These are phyloP conservation scores for Philonicus albiceps DNA, from an alignment of 2,888 invertebrate genomes.

Conservation along the genomic window DNA sequence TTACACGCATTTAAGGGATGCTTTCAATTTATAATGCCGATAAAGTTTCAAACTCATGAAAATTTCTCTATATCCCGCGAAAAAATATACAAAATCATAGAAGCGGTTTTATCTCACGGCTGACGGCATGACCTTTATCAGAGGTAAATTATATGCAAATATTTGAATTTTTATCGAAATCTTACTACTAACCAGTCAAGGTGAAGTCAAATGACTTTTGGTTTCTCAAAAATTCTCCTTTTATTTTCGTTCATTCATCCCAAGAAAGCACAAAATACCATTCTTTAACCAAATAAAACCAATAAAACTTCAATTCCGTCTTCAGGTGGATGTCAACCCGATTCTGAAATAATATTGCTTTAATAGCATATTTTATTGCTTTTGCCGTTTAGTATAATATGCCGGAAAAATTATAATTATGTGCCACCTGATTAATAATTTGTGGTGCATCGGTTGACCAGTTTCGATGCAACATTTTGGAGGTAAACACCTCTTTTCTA, in stretches of 20 bases:
- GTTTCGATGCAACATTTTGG: neutral
- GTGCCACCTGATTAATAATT: neutral
- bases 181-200: conserved; percentile 23
- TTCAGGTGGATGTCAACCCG: neutral
- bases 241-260: conserved; percentile 29
- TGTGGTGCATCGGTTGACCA: neutral
- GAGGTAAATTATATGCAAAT: conserved; percentile 18
- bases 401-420: neutral
- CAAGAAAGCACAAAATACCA: neutral
- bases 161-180: conserved; percentile 21
- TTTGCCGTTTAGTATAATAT: neutral
- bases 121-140: conserved; percentile 18
- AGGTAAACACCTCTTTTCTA: neutral
- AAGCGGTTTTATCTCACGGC: neutral
- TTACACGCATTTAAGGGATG: neutral
- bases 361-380: neutral
- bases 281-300: neutral
- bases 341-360: neutral
- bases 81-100: neutral
- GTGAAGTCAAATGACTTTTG: conserved; percentile 12
- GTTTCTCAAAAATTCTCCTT: conserved; percentile 12
- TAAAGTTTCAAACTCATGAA: neutral
- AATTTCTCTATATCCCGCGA: neutral
- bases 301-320: neutral
- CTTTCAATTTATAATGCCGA: neutral